Conservation (phyloP, 2,888 invertebrate species). For the Drosophila neutralis region DNA sequence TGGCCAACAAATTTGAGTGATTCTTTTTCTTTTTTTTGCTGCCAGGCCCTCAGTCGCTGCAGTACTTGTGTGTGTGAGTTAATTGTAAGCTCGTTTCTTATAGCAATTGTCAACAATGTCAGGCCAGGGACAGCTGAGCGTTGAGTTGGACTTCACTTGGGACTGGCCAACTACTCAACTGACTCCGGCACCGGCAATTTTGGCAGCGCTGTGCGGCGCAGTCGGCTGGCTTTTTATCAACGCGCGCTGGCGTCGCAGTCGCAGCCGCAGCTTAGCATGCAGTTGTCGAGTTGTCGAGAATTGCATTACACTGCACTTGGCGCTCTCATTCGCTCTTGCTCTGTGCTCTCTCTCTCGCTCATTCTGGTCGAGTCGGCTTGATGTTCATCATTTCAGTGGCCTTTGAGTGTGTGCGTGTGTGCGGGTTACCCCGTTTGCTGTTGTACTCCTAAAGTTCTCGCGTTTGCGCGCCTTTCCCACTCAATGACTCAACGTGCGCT, state of each 20-base stretch:
- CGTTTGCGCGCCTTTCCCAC: constrained; percentile 68
- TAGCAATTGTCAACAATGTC: constrained; percentile 72
- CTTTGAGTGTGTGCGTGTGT: constrained; percentile 27
- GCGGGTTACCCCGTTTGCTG: constrained; percentile 63
- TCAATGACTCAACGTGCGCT: constrained; percentile 65
- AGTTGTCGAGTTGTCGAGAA: constrained; percentile 48
- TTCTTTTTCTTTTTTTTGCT: constrained; percentile 32
- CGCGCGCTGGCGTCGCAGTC: constrained; percentile 74
- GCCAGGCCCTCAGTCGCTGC: constrained; percentile 13
- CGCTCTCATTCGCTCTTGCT: constrained; percentile 32
- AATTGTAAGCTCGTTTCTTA: constrained; percentile 68
- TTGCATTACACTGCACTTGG: constrained; percentile 64
- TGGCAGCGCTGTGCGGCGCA: constrained; percentile 74
- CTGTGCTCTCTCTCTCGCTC: constrained; percentile 16
- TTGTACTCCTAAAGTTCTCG: constrained; percentile 73
- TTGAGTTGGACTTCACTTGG: constrained; percentile 26
- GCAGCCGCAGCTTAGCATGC: constrained; percentile 26
- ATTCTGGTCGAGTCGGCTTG: constrained; percentile 22
- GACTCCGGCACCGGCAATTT: constrained; percentile 69
- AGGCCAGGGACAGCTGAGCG: constrained; percentile 26
- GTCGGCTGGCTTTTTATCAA: constrained; percentile 76
- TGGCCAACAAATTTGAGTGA: constrained; percentile 63
- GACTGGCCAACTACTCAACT: constrained; percentile 48
- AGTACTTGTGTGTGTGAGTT: constrained; percentile 31
- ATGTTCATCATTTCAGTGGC: constrained; percentile 27